Percentiles rank a stretch among this genome's conserved stretches.
Conservation (phyloP, 2,113 vertebrate genomes). For the Arvicanthis niloticus region DNA sequence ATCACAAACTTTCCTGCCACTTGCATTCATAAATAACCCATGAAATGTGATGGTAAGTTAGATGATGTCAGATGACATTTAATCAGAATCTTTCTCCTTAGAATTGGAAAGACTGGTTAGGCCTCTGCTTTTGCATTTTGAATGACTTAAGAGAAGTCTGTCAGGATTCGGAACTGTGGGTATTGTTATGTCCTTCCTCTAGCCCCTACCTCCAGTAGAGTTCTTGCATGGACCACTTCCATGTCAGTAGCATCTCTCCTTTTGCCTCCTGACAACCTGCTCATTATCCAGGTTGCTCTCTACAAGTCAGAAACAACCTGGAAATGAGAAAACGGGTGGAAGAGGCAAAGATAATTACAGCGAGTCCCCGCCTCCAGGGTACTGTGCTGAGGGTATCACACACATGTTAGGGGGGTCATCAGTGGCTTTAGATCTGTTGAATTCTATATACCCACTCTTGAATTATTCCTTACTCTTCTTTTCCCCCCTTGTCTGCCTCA, state of each 20-base stretch:
- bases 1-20: not conserved
- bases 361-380: too few relatives aligned
- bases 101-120: not conserved
- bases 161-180: not conserved
- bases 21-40: not conserved
- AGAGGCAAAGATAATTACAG: too few relatives aligned
- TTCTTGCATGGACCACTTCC: not conserved
- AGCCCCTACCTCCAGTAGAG: too few relatives aligned
- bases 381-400: not conserved
- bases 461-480: not conserved
- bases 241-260: fast-evolving
- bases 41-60: not conserved
- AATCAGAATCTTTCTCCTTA: not conserved
- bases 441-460: not conserved
- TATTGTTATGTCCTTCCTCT: not conserved
- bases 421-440: not conserved
- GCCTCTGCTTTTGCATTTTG: not conserved
- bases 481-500: not conserved
- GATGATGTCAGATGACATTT: not conserved
- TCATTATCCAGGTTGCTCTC: not conserved
- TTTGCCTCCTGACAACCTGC: not conserved
- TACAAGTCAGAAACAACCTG: not conserved
- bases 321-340: not conserved
- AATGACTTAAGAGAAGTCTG: not conserved
- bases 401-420: not conserved